Evolutionary conservation across 2,113 vertebrate species (phyloP).

Genomic region (Perca schrenkii): DNA sequence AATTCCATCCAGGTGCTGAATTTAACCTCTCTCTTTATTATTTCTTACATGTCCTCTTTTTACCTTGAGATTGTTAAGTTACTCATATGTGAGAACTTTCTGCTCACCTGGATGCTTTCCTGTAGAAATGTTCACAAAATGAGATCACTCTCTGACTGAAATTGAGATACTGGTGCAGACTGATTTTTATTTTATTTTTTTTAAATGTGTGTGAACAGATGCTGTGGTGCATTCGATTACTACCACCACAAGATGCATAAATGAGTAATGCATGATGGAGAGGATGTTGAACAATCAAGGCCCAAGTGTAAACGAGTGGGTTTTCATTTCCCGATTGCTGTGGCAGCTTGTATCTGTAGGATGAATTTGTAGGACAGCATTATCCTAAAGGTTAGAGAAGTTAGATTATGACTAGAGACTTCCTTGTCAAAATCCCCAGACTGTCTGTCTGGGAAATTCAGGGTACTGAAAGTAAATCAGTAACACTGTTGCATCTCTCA

Average conservation of each 20-base stretch:
- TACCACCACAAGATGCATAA: conserved; percentile 5
- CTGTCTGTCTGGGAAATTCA: not conserved
- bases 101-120: conserved; percentile 12
- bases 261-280: conserved; percentile 15
- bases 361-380: not conserved
- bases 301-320: not conserved
- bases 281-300: not conserved
- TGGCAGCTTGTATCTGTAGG: conserved; percentile 6
- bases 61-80: not conserved
- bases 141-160: not conserved
- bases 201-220: conserved; percentile 50
- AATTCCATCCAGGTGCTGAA: not conserved
- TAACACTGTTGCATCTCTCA: not conserved
- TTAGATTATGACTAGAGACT: not conserved
- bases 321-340: conserved; percentile 37
- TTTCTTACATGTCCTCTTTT: not conserved
- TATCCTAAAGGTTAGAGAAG: not conserved
- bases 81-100: conserved; percentile 33
- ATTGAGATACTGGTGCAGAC: not conserved
- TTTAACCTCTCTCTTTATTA: not conserved
- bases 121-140: not conserved
- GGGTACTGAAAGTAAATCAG: not conserved
- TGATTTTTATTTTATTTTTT: no score
- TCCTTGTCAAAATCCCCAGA: not conserved
- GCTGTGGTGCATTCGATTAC: conserved; percentile 27